Conservation (phyloP, 2,888 invertebrate species). For the Aphidius colemani region DNA sequence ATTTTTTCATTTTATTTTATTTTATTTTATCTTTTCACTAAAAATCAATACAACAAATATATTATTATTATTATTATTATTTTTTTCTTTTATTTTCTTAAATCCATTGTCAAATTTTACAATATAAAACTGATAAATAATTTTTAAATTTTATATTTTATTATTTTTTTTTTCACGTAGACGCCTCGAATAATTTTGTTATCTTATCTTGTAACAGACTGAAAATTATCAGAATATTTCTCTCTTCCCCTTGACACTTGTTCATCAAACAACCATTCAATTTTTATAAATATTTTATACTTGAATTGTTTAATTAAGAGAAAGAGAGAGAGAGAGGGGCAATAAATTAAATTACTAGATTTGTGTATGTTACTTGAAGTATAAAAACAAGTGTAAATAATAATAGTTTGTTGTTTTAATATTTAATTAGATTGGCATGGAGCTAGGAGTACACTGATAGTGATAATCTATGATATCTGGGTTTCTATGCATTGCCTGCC, state of each 20-base stretch:
- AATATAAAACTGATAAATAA: conserved; percentile 10
- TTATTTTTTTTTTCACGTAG: conserved; percentile 19
- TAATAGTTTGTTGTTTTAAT: background rate
- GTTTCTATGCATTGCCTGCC: conserved; percentile 64
- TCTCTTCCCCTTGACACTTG: conserved; percentile 16
- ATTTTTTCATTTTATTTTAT: background rate
- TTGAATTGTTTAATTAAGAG: no score
- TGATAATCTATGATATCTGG: conserved; percentile 61
- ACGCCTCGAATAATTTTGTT: conserved; percentile 21
- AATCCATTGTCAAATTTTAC: conserved; percentile 1
- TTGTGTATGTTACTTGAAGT: no score
- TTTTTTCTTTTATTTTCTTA: background rate
- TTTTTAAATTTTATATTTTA: conserved; percentile 1
- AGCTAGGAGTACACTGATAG: conserved; percentile 60
- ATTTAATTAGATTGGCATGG: conserved; percentile 56
- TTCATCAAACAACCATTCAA: background rate
- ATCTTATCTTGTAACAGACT: conserved; percentile 27
- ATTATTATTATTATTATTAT: background rate
- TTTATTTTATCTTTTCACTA: background rate
- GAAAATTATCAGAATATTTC: conserved; percentile 26
- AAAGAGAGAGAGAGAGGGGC: no score
- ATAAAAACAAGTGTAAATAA: no score
- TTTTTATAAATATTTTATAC: background rate
- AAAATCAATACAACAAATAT: no score
- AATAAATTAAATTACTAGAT: no score